Conservation (phyloP, 2,888 invertebrate species). For the Habrosyne pyritoides region DNA sequence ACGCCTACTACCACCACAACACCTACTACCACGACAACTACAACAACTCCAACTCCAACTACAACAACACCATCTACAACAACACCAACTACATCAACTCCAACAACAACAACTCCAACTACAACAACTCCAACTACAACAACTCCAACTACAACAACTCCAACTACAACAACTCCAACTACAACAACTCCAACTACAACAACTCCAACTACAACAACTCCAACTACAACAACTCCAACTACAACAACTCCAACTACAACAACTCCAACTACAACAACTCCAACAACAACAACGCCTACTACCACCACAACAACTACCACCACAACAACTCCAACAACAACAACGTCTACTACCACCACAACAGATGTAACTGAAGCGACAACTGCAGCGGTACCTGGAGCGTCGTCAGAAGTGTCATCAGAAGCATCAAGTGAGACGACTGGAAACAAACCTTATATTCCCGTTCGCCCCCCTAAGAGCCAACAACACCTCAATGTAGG, state of each 20-base stretch:
- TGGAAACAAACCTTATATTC: no score
- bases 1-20: constrained; percentile 13
- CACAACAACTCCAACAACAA: constrained; percentile 12
- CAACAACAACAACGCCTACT: not conserved
- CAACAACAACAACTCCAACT: not conserved
- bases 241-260: constrained; percentile 14
- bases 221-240: constrained; percentile 19
- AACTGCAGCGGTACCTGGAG: constrained; percentile 17
- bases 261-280: constrained; percentile 16
- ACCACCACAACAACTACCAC: constrained; percentile 19
- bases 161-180: constrained; percentile 10
- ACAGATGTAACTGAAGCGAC: no score
- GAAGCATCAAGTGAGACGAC: no score
- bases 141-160: not conserved
- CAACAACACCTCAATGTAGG: no score
- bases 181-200: constrained; percentile 15
- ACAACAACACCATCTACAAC: constrained; percentile 19
- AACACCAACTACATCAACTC: constrained; percentile 5
- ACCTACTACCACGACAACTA: constrained; percentile 14
- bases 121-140: not conserved
- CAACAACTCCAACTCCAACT: constrained; percentile 17
- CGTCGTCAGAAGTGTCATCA: no score
- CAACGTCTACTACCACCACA: constrained; percentile 18
- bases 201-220: constrained; percentile 16
- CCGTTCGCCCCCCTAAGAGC: no score